A percentile compares a stretch with the other conserved stretches of the same genome.
Conservation (phyloP, 2,888 invertebrate genomes). For the Venusia cambrica region DNA sequence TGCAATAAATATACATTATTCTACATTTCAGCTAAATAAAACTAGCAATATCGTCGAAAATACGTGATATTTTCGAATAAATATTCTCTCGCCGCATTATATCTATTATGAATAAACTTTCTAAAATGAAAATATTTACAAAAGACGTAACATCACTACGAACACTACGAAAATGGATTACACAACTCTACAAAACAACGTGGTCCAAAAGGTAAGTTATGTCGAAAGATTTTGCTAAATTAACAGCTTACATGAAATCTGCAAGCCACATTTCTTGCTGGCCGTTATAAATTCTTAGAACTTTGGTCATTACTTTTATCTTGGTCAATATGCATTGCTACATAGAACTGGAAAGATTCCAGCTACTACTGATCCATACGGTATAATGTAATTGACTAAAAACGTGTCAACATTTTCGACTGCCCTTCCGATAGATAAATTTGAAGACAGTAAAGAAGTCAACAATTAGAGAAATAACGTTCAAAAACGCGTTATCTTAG, state of each 20-base stretch:
- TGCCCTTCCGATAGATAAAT: slow-evolving; percentile 14
- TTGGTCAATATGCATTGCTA: slow-evolving; percentile 48
- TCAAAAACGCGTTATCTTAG: slow-evolving; percentile 88
- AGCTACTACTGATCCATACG: slow-evolving; percentile 32
- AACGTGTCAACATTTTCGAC: slow-evolving; percentile 19
- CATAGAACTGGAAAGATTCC: too few species aligned
- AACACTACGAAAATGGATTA: slow-evolving; percentile 70
- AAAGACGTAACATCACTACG: slow-evolving; percentile 70
- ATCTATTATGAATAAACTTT: slow-evolving; percentile 46
- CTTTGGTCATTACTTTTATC: slow-evolving; percentile 68
- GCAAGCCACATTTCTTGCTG: slow-evolving; percentile 25
- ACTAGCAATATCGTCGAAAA: slow-evolving; percentile 43
- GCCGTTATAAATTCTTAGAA: slow-evolving; percentile 61
- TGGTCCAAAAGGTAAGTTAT: slow-evolving; percentile 59
- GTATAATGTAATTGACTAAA: slow-evolving; percentile 42
- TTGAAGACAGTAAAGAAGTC: slow-evolving; percentile 12
- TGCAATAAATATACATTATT: slow-evolving; percentile 70
- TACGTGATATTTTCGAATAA: slow-evolving; percentile 43
- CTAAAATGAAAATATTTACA: slow-evolving; percentile 71
- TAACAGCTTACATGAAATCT: slow-evolving; percentile 27
- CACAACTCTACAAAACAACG: slow-evolving; percentile 69
- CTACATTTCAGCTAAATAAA: slow-evolving; percentile 51
- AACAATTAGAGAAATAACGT: slow-evolving; percentile 83
- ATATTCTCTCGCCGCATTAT: slow-evolving; percentile 41
- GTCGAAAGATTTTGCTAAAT: slow-evolving; percentile 43